These are phyloP conservation scores for Eubucco bourcierii DNA, from an alignment of 2,113 vertebrate species.

Conservation along the genomic window DNA sequence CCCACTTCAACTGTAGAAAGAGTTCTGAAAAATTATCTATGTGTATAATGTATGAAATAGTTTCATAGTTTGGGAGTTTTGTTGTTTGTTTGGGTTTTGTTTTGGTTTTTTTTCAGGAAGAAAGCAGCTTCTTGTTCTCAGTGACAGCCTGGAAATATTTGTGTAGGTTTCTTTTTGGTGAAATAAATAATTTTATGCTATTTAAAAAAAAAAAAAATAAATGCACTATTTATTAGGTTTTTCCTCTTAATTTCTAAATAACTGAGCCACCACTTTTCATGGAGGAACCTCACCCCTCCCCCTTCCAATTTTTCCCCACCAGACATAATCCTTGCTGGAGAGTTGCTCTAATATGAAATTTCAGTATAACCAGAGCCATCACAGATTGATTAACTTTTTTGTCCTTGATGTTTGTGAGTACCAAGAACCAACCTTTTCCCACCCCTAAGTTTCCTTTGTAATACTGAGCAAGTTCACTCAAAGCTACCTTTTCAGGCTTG, in stretches of 20 bases:
- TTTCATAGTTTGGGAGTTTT: background rate
- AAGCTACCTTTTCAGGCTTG: background rate
- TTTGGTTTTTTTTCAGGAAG: background rate
- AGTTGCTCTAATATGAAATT: background rate
- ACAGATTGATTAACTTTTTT: background rate
- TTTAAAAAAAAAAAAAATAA: too few relatives aligned
- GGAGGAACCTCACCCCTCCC: background rate
- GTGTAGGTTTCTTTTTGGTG: background rate
- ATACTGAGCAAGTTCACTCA: background rate
- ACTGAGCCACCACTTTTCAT: background rate
- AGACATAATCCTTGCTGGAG: background rate
- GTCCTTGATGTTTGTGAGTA: background rate
- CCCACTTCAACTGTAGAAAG: background rate
- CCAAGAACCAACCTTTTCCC: background rate
- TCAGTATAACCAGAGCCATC: background rate
- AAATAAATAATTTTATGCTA: background rate
- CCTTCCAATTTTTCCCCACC: rapidly evolving
- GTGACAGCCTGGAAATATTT: background rate
- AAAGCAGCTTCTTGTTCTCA: background rate
- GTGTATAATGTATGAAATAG: background rate
- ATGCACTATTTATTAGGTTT: background rate
- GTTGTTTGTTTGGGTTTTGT: background rate
- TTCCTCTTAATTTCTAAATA: background rate
- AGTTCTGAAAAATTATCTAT: background rate
- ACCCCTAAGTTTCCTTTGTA: background rate